Conservation (phyloP, 2,113 vertebrate genomes). For the Archilochus colubris region DNA sequence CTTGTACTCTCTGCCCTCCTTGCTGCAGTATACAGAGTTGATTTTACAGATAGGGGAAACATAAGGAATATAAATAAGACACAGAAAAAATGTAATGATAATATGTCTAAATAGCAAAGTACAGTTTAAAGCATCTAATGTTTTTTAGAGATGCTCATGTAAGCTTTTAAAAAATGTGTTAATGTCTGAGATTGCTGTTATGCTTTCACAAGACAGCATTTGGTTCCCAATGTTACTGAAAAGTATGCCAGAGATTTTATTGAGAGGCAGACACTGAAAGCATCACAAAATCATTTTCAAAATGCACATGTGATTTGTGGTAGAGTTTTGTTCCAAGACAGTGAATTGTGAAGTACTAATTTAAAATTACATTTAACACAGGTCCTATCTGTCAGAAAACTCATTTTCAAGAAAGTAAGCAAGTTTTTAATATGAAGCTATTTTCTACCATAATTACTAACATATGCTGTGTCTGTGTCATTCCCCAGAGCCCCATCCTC, state of each 20-base stretch:
- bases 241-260: neutral
- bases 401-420: neutral
- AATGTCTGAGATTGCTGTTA: neutral
- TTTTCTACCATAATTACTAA: neutral
- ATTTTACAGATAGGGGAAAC: neutral
- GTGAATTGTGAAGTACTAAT: neutral
- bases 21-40: neutral
- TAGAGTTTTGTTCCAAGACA: neutral
- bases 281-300: neutral
- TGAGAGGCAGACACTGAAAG: neutral
- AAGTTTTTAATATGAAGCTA: neutral
- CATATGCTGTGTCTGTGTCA: rapidly evolving
- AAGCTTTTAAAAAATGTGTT: neutral
- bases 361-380: neutral
- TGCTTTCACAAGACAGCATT: neutral
- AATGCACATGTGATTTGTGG: neutral
- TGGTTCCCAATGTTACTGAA: neutral
- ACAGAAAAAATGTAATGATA: neutral
- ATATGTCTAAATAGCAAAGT: neutral
- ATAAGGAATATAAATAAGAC: neutral
- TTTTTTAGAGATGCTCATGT: neutral
- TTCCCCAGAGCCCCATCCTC: neutral
- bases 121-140: neutral
- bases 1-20: neutral
- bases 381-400: neutral